These are phyloP conservation scores for Zoroaster sp. DNA, from an alignment of 53 echinoderm and acorn worm genomes.

Conservation along the genomic window DNA sequence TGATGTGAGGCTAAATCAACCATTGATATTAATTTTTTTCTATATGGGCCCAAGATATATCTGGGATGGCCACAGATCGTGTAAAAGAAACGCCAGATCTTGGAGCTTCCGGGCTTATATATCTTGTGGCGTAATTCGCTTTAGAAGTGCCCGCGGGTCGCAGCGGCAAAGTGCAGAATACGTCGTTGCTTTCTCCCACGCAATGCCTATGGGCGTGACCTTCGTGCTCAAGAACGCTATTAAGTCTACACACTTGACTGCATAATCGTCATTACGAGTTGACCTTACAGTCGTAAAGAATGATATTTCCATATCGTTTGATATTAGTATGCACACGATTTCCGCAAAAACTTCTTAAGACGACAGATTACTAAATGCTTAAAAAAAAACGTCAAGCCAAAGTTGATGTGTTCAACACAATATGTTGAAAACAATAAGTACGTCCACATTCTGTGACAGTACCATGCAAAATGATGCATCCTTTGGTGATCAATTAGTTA, in stretches of 20 bases:
- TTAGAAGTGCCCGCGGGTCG: background rate
- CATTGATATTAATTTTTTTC: background rate
- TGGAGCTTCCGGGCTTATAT: slow-evolving; percentile 13
- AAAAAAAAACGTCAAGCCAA: too few relatives aligned
- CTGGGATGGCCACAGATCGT: slow-evolving; percentile 30
- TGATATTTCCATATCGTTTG: background rate
- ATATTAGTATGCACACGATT: background rate
- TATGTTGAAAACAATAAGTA: too few relatives aligned
- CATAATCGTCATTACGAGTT: background rate
- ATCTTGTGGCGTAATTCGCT: slow-evolving; percentile 27
- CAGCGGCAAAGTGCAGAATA: slow-evolving; percentile 16
- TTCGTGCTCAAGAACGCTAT: background rate
- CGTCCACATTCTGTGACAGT: too few relatives aligned
- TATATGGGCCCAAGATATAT: background rate
- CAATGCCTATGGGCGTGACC: slow-evolving; percentile 28
- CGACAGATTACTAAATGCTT: too few relatives aligned
- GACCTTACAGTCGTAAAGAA: background rate
- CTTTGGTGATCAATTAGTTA: too few relatives aligned
- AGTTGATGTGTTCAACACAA: too few relatives aligned
- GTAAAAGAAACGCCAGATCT: background rate
- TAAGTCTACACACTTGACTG: background rate
- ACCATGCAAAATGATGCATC: too few relatives aligned
- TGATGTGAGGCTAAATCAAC: background rate
- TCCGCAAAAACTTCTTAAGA: background rate
- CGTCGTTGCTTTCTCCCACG: background rate